phyloP scores from a whole-genome alignment of 2,888 invertebrate genomes.

The Druceiella hillmani region DNA sequence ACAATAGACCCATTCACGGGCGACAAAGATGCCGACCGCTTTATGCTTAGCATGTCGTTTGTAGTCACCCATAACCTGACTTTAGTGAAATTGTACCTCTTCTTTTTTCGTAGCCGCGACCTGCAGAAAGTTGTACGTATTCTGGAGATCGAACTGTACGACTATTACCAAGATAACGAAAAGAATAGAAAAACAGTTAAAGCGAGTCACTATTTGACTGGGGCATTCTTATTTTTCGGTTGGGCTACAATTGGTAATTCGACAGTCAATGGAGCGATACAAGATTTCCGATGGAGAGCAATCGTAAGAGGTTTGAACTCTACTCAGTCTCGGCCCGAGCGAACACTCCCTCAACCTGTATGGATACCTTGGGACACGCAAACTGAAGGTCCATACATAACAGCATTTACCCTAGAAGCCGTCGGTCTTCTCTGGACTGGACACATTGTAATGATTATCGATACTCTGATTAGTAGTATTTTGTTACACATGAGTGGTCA shows the following conservation, averaged over 20 bases:
- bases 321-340: constrained; percentile 29
- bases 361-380: constrained; percentile 47
- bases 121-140: constrained; percentile 40
- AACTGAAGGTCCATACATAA: constrained; percentile 33
- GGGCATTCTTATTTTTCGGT: constrained; percentile 39
- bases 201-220: constrained; percentile 35
- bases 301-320: constrained; percentile 32
- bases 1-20: constrained; percentile 46
- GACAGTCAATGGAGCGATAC: constrained; percentile 37
- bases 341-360: constrained; percentile 43
- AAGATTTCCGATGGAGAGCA: constrained; percentile 39
- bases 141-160: constrained; percentile 35
- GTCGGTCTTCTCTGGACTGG: constrained; percentile 45
- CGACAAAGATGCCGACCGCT: constrained; percentile 41
- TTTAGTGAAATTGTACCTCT: constrained; percentile 40
- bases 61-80: constrained; percentile 46
- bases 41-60: constrained; percentile 47
- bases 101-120: constrained; percentile 39
- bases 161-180: constrained; percentile 37
- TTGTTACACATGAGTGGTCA: constrained; percentile 45
- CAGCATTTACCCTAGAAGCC: constrained; percentile 39
- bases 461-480: constrained; percentile 43
- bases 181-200: constrained; percentile 34
- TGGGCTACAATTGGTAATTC: constrained; percentile 44
- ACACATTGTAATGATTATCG: constrained; percentile 45